Base-by-base conservation (phyloP, 2,797 vertebrate species). In the Xiphorhynchus erythropygius region DNA sequence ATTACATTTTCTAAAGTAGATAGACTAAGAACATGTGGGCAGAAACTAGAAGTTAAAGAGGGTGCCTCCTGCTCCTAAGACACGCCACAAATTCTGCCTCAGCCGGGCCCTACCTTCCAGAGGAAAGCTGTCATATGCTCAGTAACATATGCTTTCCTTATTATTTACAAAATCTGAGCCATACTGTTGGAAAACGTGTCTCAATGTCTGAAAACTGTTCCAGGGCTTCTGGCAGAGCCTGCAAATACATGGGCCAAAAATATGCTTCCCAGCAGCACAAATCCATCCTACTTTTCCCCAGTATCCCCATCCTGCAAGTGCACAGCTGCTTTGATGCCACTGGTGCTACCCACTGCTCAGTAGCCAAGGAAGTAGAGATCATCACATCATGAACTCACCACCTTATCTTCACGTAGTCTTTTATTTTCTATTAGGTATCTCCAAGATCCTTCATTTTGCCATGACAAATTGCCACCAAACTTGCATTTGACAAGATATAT, bases 191-290 rank as follows among this genome's bases (percentile, higher is more conserved):
- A 78, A 91, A 81, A 90, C 9, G 6, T 19, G 18, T 65, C 59
- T 88, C 33, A 24, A 55, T 55, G 65, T 69, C 93, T 21, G 62
- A 84, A 81, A 93, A 94, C 90, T 69, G 42, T 91, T 86, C 41
- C 62, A 71, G n/a, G n/a, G 59, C 63, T 92, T 76, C 85, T 94
- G 76, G 65, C 78, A 94, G 59, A 93, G 65, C 50, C 57, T 81
- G n/a, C 39, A 76, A 63, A 75, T 1, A 67, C 35, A 57, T 5
- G 8, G 39, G 83, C 80, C 88, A 94, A 84, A 79, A 91, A 76
- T 24, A 56, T 18, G 60, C 35, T 76, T 74, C 42, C 35, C 35
- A 63, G 77, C 52, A 93, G 59, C 46, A 59, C 3, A 2, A 78
- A 84, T 68, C 15, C 60, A 73, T 55, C 83, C 52, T 18, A 28